Conservation (phyloP, 1,140 invertebrate species). For the Glossosoma conforme region DNA sequence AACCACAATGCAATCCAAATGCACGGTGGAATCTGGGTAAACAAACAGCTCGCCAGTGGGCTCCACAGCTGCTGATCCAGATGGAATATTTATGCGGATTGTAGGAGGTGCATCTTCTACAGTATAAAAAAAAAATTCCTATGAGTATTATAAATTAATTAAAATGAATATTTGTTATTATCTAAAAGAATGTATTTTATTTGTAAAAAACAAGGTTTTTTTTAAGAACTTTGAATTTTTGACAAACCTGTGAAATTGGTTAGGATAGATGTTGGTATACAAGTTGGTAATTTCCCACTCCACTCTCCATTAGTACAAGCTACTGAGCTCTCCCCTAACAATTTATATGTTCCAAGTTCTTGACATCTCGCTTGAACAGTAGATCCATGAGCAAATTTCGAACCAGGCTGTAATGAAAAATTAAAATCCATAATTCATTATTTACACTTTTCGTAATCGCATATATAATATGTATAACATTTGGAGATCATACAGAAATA, state of each 20-base stretch:
- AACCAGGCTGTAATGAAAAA: slow-evolving; percentile 41
- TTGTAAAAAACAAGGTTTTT: too few species aligned
- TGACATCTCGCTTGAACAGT: slow-evolving; percentile 66
- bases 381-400: slow-evolving; percentile 61
- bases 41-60: slow-evolving; percentile 73
- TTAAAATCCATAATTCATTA: too few species aligned
- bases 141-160: not conserved
- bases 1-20: slow-evolving; percentile 77
- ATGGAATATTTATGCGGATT: slow-evolving; percentile 71
- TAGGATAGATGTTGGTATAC: slow-evolving; percentile 72
- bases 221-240: too few species aligned
- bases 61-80: slow-evolving; percentile 74
- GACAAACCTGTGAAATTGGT: slow-evolving; percentile 85
- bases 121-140: slow-evolving; percentile 18
- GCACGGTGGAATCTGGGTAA: slow-evolving; percentile 74
- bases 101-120: slow-evolving; percentile 78
- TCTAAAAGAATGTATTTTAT: too few species aligned
- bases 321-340: slow-evolving; percentile 61
- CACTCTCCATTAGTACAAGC: slow-evolving; percentile 76
- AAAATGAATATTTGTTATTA: too few species aligned
- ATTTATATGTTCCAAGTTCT: slow-evolving; percentile 76
- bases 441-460: too few species aligned
- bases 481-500: too few species aligned
- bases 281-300: slow-evolving; percentile 67
- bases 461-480: too few species aligned